Percentiles rank a stretch among this genome's conserved stretches.
phyloP scores from a whole-genome alignment of 30 jellyfish, hydroid and myxozoan species.

The Aurelia coerulea region DNA sequence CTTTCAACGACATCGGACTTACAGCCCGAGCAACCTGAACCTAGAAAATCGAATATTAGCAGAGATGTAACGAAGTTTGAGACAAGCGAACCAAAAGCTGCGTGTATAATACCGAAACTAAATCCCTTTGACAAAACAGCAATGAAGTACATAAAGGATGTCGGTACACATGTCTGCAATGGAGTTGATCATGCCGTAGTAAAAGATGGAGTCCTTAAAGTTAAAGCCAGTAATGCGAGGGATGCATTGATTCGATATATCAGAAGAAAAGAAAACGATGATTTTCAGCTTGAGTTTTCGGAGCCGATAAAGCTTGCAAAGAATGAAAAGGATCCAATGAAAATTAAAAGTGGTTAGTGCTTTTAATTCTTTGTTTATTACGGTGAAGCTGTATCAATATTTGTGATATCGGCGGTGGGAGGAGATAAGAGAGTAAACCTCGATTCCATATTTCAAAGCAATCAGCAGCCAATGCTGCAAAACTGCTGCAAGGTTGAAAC shows the following conservation, averaged over 20 bases:
- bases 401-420: too few relatives aligned
- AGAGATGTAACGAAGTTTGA: background rate
- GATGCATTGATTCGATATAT: slow-evolving; percentile 23
- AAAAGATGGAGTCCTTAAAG: slow-evolving; percentile 11
- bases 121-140: slow-evolving; percentile 47
- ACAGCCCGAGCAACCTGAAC: background rate
- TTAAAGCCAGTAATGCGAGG: slow-evolving; percentile 25
- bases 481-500: too few relatives aligned
- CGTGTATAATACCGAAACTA: slow-evolving; percentile 39
- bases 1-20: too few relatives aligned
- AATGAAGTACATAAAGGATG: slow-evolving; percentile 6
- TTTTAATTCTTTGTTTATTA: too few relatives aligned
- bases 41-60: background rate
- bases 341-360: too few relatives aligned
- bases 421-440: too few relatives aligned
- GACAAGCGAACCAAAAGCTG: background rate
- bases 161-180: background rate
- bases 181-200: slow-evolving; percentile 3
- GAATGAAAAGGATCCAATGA: too few relatives aligned
- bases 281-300: background rate
- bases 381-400: too few relatives aligned
- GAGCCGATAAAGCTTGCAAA: too few relatives aligned
- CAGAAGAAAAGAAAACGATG: slow-evolving; percentile 29
- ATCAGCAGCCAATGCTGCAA: too few relatives aligned
- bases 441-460: too few relatives aligned